Evolutionary conservation across 2,113 vertebrate genomes (phyloP), one percentile per base, ranked within the genome.

Genomic region (Mesocricetus auratus): DNA sequence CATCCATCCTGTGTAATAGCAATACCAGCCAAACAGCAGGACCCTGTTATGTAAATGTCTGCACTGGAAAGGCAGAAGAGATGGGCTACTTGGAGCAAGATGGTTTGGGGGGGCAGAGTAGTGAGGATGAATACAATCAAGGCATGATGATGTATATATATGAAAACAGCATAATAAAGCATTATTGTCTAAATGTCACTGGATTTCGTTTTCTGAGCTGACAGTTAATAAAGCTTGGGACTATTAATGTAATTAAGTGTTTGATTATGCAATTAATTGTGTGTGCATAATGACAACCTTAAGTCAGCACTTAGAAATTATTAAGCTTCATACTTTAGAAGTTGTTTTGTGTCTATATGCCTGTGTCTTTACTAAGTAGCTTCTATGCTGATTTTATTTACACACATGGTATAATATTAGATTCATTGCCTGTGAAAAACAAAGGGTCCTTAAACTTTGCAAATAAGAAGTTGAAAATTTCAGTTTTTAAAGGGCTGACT

Each of bases 161-260:
- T 50, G 42, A 50, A 50, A 50, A 15, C 19, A 88, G 13, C 22
- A n/a, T 26, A 56, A 71, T 56, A 47, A 71, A 39, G 3, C 21
- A 39, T 50, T 53, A 56, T 39, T 56, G 50, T 39, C 15, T 53
- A 16, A 85, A 62, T 91, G 87, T 75, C 77, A 91, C 58, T 89
- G 22, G 33, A 56, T 64, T 95, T 91, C 56, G 90, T 94, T 79
- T 89, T 91, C 87, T 95, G 68, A 93, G 86, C 36, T 91, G 47
- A 64, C 88, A 29, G 39, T 45, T 91, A 79, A 78, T 6, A 95
- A 88, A 19, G 10, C 31, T 83, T 91, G 85, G 9, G 16, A 79
- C 22, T 47, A 58, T 94, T 93, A 86, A 71, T 92, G 24, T 53
- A 91, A 86, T n/a, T 91, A 77, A 85, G 66, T 42, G 26, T 42